These are phyloP conservation scores for Hylaeus anthracinus DNA, from an alignment of 1,140 invertebrate species.

Conservation along the genomic window DNA sequence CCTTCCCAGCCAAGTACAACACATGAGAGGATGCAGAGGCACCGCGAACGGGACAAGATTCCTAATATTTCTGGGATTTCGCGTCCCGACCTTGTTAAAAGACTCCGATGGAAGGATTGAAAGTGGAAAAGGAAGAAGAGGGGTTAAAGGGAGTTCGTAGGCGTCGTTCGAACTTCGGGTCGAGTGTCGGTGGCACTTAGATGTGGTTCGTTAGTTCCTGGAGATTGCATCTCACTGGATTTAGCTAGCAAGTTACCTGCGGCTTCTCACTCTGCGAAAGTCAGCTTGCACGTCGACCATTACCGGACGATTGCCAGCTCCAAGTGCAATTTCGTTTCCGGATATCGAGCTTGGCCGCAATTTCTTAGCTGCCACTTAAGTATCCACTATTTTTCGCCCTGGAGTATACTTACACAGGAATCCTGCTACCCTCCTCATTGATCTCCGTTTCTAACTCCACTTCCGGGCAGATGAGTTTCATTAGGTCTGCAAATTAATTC, in stretches of 20 bases:
- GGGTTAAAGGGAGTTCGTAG: slow-evolving; percentile 10
- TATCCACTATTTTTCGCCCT: slow-evolving; percentile 7
- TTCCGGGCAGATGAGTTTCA: background rate
- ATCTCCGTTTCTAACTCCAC: background rate
- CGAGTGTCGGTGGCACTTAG: slow-evolving; percentile 55
- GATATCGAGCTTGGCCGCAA: slow-evolving; percentile 14
- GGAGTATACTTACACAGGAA: slow-evolving; percentile 1
- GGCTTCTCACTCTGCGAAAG: slow-evolving; percentile 15
- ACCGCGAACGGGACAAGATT: background rate
- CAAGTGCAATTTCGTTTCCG: slow-evolving; percentile 44
- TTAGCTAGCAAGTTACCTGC: slow-evolving; percentile 39
- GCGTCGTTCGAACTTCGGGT: slow-evolving; percentile 43
- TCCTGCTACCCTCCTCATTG: background rate
- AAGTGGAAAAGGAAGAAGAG: slow-evolving; percentile 21
- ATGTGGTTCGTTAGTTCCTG: slow-evolving; percentile 55
- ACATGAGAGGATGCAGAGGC: too few species aligned
- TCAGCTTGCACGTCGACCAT: slow-evolving; percentile 45
- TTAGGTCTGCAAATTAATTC: too few species aligned
- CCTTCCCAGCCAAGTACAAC: too few species aligned
- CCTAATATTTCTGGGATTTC: background rate
- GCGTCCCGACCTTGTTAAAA: slow-evolving; percentile 32
- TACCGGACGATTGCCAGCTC: slow-evolving; percentile 41
- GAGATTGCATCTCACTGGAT: slow-evolving; percentile 38
- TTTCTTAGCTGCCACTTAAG: slow-evolving; percentile 31
- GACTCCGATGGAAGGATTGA: background rate